A percentile compares a stretch with the other conserved stretches of the same genome.
Conservation (phyloP, 2,113 vertebrate species). For the Glaucidium brasilianum region DNA sequence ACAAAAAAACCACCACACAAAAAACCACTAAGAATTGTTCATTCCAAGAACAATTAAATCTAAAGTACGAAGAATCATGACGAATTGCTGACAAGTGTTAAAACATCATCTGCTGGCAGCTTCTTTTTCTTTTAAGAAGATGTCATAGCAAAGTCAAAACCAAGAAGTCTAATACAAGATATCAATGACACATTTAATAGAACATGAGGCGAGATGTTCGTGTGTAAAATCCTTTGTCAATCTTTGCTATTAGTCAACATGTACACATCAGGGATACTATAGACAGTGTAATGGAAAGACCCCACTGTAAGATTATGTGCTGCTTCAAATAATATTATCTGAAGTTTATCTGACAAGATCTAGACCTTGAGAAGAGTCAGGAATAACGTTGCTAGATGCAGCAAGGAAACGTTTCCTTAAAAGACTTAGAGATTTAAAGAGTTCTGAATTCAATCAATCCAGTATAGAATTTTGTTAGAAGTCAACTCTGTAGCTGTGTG, state of each 20-base stretch:
- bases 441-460: conserved; percentile 11
- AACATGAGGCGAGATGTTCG: not conserved
- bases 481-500: not conserved
- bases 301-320: not conserved
- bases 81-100: conserved; percentile 12
- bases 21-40: not conserved
- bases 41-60: conserved; percentile 33
- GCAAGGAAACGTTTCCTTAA: not conserved
- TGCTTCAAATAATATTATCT: not conserved
- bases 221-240: not conserved
- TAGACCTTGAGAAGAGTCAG: not conserved
- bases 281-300: not conserved
- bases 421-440: not conserved
- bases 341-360: not conserved
- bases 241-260: not conserved
- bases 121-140: conserved; percentile 2
- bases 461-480: conserved; percentile 29
- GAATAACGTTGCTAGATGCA: not conserved
- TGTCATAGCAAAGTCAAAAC: conserved; percentile 33
- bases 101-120: not conserved
- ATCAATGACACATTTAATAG: conserved; percentile 51
- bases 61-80: not conserved
- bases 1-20: no score
- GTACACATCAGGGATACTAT: not conserved
- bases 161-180: not conserved